These are phyloP conservation scores for Drosophila melanosoma DNA, from an alignment of 2,888 invertebrate species.

Conservation along the genomic window DNA sequence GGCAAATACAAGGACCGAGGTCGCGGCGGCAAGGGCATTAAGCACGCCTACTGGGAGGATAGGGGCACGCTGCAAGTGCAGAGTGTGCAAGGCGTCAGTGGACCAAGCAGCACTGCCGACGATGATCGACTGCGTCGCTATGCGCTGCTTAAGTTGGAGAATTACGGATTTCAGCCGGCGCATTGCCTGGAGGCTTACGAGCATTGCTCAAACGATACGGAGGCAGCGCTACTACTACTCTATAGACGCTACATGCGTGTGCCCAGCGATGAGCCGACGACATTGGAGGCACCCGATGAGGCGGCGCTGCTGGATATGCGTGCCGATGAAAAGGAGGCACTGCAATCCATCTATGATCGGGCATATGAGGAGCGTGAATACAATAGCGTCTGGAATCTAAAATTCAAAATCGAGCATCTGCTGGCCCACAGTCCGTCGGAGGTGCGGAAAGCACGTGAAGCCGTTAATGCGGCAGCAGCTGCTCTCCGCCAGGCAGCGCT, in stretches of 20 bases:
- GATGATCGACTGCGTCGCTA: constrained; percentile 89
- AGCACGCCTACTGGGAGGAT: constrained; percentile 91
- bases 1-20: constrained; percentile 88
- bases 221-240: constrained; percentile 89
- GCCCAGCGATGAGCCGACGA: constrained; percentile 29
- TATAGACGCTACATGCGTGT: constrained; percentile 89
- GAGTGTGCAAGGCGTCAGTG: constrained; percentile 74
- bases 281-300: constrained; percentile 71
- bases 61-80: constrained; percentile 91
- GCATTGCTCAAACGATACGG: constrained; percentile 89
- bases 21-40: constrained; percentile 87
- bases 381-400: constrained; percentile 89
- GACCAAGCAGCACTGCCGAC: constrained; percentile 83
- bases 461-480: constrained; percentile 79
- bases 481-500: constrained; percentile 78
- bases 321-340: constrained; percentile 89
- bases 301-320: constrained; percentile 88
- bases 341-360: constrained; percentile 91
- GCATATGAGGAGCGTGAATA: constrained; percentile 89
- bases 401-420: constrained; percentile 89
- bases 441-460: constrained; percentile 83
- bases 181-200: constrained; percentile 92
- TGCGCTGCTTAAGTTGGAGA: constrained; percentile 90
- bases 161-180: constrained; percentile 90
- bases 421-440: constrained; percentile 86